phyloP scores from a whole-genome alignment of 2,113 vertebrate species.

The Pongo pygmaeus region DNA sequence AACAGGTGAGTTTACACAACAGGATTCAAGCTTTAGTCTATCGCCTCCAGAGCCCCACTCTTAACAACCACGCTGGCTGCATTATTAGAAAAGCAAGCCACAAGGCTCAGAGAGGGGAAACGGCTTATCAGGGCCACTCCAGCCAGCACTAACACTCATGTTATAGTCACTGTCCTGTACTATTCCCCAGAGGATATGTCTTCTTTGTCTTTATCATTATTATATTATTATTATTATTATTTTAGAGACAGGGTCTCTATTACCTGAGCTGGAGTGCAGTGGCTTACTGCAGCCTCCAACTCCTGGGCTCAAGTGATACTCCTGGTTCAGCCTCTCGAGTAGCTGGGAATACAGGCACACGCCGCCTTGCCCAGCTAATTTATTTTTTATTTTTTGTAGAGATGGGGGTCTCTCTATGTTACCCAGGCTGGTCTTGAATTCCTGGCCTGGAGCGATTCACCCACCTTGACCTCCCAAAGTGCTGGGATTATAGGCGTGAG shows the following conservation, averaged over 20 bases:
- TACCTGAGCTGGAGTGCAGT: neutral
- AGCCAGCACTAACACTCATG: neutral
- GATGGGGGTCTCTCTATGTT: neutral
- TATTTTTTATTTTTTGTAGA: neutral
- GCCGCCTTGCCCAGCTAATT: neutral
- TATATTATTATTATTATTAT: neutral
- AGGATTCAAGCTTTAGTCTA: neutral
- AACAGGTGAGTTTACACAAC: neutral
- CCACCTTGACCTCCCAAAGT: neutral
- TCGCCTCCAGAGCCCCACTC: neutral
- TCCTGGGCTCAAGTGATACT: neutral
- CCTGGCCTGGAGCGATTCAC: neutral
- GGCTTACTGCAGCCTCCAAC: neutral
- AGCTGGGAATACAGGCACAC: neutral
- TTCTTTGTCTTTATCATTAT: neutral
- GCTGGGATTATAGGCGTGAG: neutral
- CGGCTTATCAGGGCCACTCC: too few relatives aligned
- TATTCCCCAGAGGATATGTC: neutral
- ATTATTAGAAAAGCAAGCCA: fast-evolving
- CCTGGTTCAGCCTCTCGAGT: neutral
- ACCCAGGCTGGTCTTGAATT: neutral
- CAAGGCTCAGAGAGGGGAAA: neutral
- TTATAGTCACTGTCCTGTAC: fast-evolving
- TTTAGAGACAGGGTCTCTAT: neutral
- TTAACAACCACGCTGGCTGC: neutral